phyloP scores from a whole-genome alignment of 2,888 invertebrate genomes.

The Chloroclystis v-ata region DNA sequence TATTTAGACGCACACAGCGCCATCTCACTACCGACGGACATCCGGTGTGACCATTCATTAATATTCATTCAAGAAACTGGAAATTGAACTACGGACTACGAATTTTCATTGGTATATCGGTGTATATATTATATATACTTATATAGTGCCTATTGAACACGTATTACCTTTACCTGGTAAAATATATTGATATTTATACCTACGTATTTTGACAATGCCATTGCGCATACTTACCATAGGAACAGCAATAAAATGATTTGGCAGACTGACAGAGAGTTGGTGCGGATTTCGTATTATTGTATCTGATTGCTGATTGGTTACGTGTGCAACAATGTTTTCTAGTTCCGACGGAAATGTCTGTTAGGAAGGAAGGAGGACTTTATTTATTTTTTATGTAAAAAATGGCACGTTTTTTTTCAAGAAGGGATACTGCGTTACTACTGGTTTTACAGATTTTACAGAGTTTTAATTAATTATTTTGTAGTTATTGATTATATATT shows the following conservation, averaged over 20 bases:
- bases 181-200: neutral
- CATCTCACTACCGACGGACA: too few relatives aligned
- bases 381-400: neutral
- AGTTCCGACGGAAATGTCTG: neutral
- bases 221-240: constrained; percentile 21
- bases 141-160: too few relatives aligned
- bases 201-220: neutral
- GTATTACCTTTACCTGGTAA: too few relatives aligned
- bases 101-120: too few relatives aligned
- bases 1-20: too few relatives aligned
- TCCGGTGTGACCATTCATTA: too few relatives aligned
- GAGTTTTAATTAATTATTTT: too few relatives aligned
- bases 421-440: neutral
- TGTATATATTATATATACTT: too few relatives aligned
- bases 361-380: neutral
- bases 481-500: too few relatives aligned
- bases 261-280: constrained; percentile 38
- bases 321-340: constrained; percentile 37
- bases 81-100: too few relatives aligned
- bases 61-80: too few relatives aligned
- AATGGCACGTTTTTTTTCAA: neutral
- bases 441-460: too few relatives aligned
- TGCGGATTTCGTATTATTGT: constrained; percentile 21
- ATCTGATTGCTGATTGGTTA: constrained; percentile 34
- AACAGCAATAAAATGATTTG: constrained; percentile 34